Evolutionary conservation across 2,113 vertebrate genomes (phyloP).

Genomic region (Alaudala cheleensis): DNA sequence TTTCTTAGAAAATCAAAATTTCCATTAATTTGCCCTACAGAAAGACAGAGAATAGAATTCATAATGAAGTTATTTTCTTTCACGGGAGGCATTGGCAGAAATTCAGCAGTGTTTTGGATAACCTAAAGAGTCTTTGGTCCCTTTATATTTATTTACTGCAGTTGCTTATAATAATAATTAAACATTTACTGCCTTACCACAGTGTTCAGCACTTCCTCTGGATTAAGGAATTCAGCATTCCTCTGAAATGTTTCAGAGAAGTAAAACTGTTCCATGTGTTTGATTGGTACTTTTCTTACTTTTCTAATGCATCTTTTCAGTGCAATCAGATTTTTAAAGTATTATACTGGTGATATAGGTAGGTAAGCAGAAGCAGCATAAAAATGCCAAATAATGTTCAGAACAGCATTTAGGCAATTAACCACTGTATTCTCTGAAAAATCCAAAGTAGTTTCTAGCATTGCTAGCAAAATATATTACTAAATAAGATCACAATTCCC

Average conservation of each 20-base stretch:
- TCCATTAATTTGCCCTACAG: neutral
- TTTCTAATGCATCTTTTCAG: neutral
- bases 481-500: neutral
- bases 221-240: neutral
- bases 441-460: neutral
- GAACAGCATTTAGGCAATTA: neutral
- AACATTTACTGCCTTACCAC: neutral
- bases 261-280: neutral
- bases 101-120: neutral
- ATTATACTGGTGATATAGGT: neutral
- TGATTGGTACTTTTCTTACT: neutral
- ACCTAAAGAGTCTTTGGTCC: neutral
- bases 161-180: neutral
- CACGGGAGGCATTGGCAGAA: neutral
- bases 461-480: neutral
- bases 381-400: neutral
- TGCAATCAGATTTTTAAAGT: neutral
- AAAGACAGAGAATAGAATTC: neutral
- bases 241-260: neutral
- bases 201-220: neutral
- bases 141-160: neutral
- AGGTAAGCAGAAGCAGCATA: neutral
- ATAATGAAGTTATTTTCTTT: neutral
- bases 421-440: neutral
- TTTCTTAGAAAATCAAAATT: conserved; percentile 11